Conservation (phyloP, 2,797 vertebrate genomes). For the Onychomys torridus region DNA sequence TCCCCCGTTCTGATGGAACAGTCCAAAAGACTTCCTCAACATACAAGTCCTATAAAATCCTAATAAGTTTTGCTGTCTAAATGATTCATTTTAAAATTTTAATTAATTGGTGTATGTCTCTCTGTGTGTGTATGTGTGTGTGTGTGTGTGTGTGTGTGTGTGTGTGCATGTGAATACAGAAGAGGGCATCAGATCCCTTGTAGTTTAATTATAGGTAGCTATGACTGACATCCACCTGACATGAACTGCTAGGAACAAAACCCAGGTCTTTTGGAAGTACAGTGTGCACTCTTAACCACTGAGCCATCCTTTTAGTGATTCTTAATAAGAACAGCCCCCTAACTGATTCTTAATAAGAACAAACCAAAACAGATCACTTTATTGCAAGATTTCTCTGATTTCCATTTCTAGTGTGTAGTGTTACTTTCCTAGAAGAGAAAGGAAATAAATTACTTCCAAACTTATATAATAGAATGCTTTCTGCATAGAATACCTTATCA, state of each 20-base stretch:
- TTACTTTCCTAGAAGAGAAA: background rate
- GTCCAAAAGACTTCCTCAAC: background rate
- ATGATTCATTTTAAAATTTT: background rate
- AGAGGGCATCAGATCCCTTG: background rate
- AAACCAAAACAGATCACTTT: background rate
- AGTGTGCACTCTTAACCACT: background rate
- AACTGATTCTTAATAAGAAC: background rate
- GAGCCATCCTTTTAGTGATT: background rate
- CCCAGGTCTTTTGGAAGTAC: background rate
- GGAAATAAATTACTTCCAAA: background rate
- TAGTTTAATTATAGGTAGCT: background rate
- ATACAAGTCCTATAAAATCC: background rate
- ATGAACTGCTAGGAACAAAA: background rate
- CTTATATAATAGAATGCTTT: background rate
- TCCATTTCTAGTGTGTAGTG: background rate
- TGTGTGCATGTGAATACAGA: background rate
- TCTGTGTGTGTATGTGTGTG: too few species aligned
- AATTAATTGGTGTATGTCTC: background rate
- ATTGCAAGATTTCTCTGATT: background rate
- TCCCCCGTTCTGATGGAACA: background rate
- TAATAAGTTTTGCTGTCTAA: background rate
- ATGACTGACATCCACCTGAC: too few species aligned
- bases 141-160: background rate
- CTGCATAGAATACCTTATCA: background rate
- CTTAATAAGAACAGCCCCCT: background rate